phyloP scores from a whole-genome alignment of 2,113 vertebrate species.

The Junco hyemalis region DNA sequence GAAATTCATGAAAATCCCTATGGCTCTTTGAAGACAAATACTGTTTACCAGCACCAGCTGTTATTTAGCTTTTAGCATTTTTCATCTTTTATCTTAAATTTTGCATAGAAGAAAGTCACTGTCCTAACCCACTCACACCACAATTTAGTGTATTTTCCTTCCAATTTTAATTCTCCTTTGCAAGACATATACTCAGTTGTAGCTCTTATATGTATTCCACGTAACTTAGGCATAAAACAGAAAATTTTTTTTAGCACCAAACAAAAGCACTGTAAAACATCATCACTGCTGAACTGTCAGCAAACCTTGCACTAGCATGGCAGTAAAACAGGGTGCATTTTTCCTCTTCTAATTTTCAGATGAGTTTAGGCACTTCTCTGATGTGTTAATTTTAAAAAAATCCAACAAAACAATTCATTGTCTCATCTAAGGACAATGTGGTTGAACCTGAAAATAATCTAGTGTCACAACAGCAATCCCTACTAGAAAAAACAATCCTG shows the following conservation, averaged over 20 bases:
- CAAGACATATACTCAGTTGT: not conserved
- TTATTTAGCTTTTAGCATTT: not conserved
- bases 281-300: not conserved
- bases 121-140: not conserved
- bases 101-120: not conserved
- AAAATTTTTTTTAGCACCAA: not conserved
- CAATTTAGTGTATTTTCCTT: not conserved
- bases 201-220: not conserved
- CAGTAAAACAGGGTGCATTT: not conserved
- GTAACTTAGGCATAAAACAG: not conserved
- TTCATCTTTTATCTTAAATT: not conserved
- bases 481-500: not conserved
- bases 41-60: not conserved
- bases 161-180: not conserved
- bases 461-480: not conserved
- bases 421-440: not conserved
- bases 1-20: not conserved
- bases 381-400: not conserved
- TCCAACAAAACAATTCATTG: not conserved
- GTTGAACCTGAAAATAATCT: not conserved
- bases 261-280: not conserved
- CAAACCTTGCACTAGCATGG: not conserved
- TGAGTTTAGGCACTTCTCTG: not conserved
- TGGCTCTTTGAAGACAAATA: not conserved
- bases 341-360: not conserved